Base-by-base conservation (phyloP, 2,797 vertebrate species). In the Pantherophis vulpinus region DNA sequence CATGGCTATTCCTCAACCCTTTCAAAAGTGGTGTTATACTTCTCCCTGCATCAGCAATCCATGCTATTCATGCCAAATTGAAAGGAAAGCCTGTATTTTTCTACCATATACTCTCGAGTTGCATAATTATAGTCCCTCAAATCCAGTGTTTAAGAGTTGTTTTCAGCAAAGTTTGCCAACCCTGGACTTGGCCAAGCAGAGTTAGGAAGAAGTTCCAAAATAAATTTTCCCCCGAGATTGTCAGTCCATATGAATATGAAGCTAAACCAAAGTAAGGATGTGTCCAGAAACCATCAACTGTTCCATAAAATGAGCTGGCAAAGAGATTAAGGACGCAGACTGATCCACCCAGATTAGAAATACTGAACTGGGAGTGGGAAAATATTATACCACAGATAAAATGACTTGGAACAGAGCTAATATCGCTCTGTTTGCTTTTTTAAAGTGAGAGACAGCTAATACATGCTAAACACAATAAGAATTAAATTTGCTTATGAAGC, bases 141-240 rank as follows among this genome's bases (percentile, higher is more conserved):
- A 61, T 90, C 60, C 90, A 91, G 87, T 93, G 93, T 94, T 95
- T 90, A 95, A 94, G 90, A 47, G 95, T 93, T 94, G 91, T 54
- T 93, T 92, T 95, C 95, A 95, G 32, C n/a, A 86, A 86, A 25
- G 93, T 88, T 94, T 96, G 97, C 95, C 96, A 97, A 88, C 88
- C 94, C 60, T 93, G 91, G 94, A 83, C 94, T 95, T 86, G 93
- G 89, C 63, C 66, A 91, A 94, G 93, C 29, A 86, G 54, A 94
- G 92, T 92, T 95, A 93, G 94, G 96, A 96, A 95, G 94, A 93
- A 95, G 93, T 79, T 97, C 96, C 97, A 97, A 97, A 96, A 96
- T 92, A 97, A 98, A 98, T 89, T 56, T 58, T 37, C 51, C 60
- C n/a, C 95, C 96, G 96, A 96, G 94, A 94, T 95, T 86, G 94